These are phyloP conservation scores for Zaprionus ornatus DNA, from an alignment of 1,140 invertebrate genomes.

Conservation along the genomic window DNA sequence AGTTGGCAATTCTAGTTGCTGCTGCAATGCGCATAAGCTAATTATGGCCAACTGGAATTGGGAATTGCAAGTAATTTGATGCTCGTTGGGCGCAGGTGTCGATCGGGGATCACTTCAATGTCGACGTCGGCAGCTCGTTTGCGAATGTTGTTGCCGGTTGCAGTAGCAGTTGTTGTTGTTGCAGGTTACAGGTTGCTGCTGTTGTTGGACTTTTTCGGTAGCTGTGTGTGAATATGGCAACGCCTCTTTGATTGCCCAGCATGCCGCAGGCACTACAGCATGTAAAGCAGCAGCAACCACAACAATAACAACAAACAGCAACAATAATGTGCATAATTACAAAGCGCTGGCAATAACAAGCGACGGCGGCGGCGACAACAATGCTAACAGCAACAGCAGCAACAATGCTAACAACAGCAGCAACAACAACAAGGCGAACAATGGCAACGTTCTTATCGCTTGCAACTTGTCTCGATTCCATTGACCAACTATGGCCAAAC, in stretches of 20 bases:
- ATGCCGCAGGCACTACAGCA: constrained; percentile 47
- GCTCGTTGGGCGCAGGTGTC: constrained; percentile 32
- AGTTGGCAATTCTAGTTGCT: constrained; percentile 8
- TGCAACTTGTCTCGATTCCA: constrained; percentile 79
- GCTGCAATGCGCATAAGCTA: not conserved
- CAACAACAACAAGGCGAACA: constrained; percentile 48
- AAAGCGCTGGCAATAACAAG: constrained; percentile 55
- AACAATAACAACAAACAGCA: constrained; percentile 37
- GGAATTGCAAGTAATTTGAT: constrained; percentile 38
- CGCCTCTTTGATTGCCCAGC: constrained; percentile 47
- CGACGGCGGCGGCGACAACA: constrained; percentile 60
- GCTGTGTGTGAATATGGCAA: constrained; percentile 63
- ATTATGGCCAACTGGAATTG: constrained; percentile 13
- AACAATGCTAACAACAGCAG: constrained; percentile 32
- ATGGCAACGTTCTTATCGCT: constrained; percentile 71
- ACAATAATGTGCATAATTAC: constrained; percentile 71
- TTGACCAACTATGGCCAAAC: constrained; percentile 74
- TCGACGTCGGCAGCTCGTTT: constrained; percentile 17
- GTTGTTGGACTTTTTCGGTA: constrained; percentile 49
- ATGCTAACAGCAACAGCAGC: constrained; percentile 34
- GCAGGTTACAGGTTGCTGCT: constrained; percentile 17
- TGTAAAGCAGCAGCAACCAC: constrained; percentile 35
- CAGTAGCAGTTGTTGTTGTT: constrained; percentile 9
- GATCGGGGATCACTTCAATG: constrained; percentile 8
- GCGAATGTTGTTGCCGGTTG: constrained; percentile 4